phyloP scores from a whole-genome alignment of 2,888 invertebrate genomes.

The Eucriotettix oculatus region DNA sequence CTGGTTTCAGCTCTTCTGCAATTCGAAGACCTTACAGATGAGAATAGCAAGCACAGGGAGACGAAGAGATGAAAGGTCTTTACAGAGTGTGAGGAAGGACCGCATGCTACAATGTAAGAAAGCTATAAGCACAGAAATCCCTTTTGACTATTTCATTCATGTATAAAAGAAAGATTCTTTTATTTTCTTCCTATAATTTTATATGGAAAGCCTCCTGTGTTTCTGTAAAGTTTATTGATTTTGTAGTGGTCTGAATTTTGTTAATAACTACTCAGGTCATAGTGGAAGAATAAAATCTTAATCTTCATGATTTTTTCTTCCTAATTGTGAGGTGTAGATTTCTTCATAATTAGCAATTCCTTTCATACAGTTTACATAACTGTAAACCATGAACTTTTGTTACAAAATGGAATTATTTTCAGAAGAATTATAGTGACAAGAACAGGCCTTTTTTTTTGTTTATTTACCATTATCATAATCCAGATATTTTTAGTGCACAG shows the following conservation, averaged over 20 bases:
- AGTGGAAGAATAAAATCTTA: no score
- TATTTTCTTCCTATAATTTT: neutral
- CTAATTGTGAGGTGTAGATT: no score
- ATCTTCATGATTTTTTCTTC: no score
- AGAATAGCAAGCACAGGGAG: slow-evolving; percentile 1
- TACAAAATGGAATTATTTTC: no score
- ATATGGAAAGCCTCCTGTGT: neutral
- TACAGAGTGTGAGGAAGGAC: neutral
- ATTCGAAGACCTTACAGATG: slow-evolving; percentile 2
- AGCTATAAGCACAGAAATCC: neutral
- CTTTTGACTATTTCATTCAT: neutral
- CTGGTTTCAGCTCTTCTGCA: slow-evolving; percentile 1
- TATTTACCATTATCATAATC: no score
- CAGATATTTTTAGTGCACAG: no score
- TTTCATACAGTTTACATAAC: no score
- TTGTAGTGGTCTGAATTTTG: neutral
- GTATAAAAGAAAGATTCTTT: neutral
- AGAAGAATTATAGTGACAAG: no score
- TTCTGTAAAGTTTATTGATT: neutral
- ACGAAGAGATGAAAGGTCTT: neutral
- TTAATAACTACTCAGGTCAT: no score
- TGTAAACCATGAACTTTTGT: no score
- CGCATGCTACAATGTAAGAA: neutral
- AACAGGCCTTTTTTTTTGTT: no score
- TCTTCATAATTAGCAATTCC: no score